Conservation (phyloP, 2,797 vertebrate species). For the Denticeps clupeoides region DNA sequence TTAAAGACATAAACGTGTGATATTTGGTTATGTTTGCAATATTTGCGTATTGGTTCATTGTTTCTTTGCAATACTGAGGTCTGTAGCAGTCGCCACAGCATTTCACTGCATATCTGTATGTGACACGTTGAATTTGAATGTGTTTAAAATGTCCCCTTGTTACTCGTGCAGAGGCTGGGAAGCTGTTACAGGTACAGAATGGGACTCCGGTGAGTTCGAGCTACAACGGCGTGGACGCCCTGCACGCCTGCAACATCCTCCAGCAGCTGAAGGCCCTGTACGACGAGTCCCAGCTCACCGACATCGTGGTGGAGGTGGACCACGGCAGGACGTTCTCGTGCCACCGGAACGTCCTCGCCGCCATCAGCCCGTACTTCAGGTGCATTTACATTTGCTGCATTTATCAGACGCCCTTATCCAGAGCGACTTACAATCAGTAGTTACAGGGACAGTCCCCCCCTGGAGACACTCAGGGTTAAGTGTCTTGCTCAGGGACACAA, state of each 20-base stretch:
- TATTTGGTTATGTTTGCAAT: too few species aligned
- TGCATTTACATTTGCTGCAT: too few species aligned
- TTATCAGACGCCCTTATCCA: too few species aligned
- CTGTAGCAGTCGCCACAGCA: too few species aligned
- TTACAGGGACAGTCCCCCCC: too few species aligned
- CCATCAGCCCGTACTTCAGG: conserved; percentile 99
- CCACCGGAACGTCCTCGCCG: conserved; percentile 96
- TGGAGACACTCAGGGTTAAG: too few species aligned
- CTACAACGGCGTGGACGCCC: conserved; percentile 82
- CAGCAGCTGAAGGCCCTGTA: conserved; percentile 96
- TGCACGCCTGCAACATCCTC: conserved; percentile 92
- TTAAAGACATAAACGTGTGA: too few species aligned
- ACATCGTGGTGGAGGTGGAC: conserved; percentile 96
- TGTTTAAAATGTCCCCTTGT: conserved; percentile 17
- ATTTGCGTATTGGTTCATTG: too few species aligned
- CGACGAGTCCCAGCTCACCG: conserved; percentile 93
- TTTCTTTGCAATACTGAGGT: too few species aligned
- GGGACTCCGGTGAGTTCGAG: conserved; percentile 75
- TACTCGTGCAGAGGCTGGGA: conserved; percentile 72
- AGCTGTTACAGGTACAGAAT: conserved; percentile 91
- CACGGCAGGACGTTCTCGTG: conserved; percentile 93
- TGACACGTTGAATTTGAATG: not conserved
- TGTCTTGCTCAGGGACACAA: too few species aligned
- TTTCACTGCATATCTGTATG: not conserved
- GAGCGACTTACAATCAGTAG: too few species aligned